These are phyloP conservation scores for Caenorhabditis brenneri DNA, from an alignment of 1,140 invertebrate genomes.

Conservation along the genomic window DNA sequence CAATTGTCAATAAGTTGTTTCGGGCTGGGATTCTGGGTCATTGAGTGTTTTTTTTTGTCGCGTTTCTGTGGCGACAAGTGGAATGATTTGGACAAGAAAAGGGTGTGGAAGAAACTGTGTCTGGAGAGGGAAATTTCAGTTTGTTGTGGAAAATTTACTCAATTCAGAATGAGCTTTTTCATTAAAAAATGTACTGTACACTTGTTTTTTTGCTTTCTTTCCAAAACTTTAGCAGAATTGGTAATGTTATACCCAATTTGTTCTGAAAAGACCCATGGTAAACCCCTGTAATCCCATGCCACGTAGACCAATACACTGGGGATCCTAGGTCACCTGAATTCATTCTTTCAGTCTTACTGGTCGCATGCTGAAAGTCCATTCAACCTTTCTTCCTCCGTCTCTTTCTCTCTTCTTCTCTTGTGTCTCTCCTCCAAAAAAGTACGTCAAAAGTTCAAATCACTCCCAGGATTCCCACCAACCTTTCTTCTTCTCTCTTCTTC, in stretches of 20 bases:
- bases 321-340: neutral
- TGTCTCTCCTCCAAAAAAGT: neutral
- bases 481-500: neutral
- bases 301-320: too few relatives aligned
- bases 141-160: too few relatives aligned
- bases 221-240: too few relatives aligned
- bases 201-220: too few relatives aligned
- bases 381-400: neutral
- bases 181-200: too few relatives aligned
- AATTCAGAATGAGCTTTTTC: too few relatives aligned
- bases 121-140: too few relatives aligned
- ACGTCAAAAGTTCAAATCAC: conserved; percentile 29
- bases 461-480: neutral
- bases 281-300: too few relatives aligned
- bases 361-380: neutral
- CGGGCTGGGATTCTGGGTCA: neutral
- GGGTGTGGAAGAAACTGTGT: too few relatives aligned
- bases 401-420: neutral
- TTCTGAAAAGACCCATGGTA: too few relatives aligned
- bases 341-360: neutral
- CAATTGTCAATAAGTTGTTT: neutral
- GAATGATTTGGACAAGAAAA: neutral
- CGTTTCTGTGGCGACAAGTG: neutral
- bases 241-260: too few relatives aligned
- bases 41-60: neutral